Base-by-base conservation (phyloP, 2,888 invertebrate genomes). In the Scotopteryx bipunctaria region DNA sequence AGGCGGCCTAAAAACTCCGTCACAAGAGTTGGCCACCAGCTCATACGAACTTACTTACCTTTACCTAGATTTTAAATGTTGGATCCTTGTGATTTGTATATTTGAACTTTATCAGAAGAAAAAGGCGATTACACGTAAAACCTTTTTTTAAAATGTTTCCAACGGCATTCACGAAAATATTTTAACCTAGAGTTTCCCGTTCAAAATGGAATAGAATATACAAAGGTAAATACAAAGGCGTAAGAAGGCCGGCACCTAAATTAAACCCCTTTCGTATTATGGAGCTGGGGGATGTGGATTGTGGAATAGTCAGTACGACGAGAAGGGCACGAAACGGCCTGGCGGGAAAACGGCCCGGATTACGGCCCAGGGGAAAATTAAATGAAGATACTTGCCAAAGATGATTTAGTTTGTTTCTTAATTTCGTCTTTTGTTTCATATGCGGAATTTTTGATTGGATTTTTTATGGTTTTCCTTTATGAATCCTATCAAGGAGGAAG, bases 211-310 rank as follows among this genome's bases (percentile, higher is more conserved):
- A 58, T 44, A 37, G 51, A 50, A 50, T 48, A 53, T 49, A 53
- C 40, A 43, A 19, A 48, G 51, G 54, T 48, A n/a, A 58, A 55
- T 55, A 53, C 58, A 55, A 47, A 58, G 55, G 52, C 47, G 52
- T 42, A 14, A 46, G 45, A 35, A 33, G 56, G 35, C 50, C 47
- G 21, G 15, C 50, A 47, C 48, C 59, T 59, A 59, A 59, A 59
- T 59, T 59, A 59, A 57, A 59, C 54, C 61, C 61, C 48, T 55
- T 50, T 50, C 53, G 47, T 47, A 38, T 44, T 48, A 44, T 44
- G 11, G 27, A 31, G 25, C 21, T 42, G 45, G 9, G 29, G 27
- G 33, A 13, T 13, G 29, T 23, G 48, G 53, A 48, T 35, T 29
- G 35, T 9, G 33, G 1, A 29, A 4, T 40, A 53, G 53, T 53